Base-by-base conservation (phyloP, 2,888 invertebrate species). In the Volucella bombylans region DNA sequence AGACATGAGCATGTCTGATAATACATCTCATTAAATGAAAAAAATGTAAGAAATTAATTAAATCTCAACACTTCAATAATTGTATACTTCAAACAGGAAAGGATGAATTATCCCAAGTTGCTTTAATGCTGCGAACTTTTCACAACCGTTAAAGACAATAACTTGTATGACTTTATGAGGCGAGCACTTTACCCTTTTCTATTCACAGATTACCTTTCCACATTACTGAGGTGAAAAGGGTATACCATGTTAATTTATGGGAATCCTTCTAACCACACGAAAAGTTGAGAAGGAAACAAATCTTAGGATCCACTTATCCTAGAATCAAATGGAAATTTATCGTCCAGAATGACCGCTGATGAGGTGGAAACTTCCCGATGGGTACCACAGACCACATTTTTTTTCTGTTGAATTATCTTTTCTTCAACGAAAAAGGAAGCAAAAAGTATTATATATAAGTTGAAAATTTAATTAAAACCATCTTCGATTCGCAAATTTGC, bases 301-400 rank as follows among this genome's bases (percentile, higher is more conserved):
- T 41, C 50, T 23, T 31, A 54, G 57, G 67, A 82, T 72, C 80
- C 90, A 91, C 90, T 90, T 90, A 90, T 91, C 90, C 91, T 88
- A n/a, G 45, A 39, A 50, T 31, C 52, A 61, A 71, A 65, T 67
- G 74, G 89, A 89, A 91, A 90, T 91, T 91, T 91, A 91, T 91
- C 88, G 90, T 87, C 89, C 89, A 91, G 91, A 91, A 91, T 91
- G 90, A 90, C 89, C 90, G 89, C 89, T 90, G 91, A 90, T 91
- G 91, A 91, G 90, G 91, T 91, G 91, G 91, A 91, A 91, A 91
- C 90, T 90, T 91, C 89, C 89, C 89, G 47, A 41, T 41, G 49
- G 15, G 18, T 61, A 52, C 41, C n/a, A 43, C 41, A 65, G 50
- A 67, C 59, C 74, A 12, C 43, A 57, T 8, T 23, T 54, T 57